Evolutionary conservation across 2,888 invertebrate species (phyloP).

Genomic region (Heliothis peltigera): DNA sequence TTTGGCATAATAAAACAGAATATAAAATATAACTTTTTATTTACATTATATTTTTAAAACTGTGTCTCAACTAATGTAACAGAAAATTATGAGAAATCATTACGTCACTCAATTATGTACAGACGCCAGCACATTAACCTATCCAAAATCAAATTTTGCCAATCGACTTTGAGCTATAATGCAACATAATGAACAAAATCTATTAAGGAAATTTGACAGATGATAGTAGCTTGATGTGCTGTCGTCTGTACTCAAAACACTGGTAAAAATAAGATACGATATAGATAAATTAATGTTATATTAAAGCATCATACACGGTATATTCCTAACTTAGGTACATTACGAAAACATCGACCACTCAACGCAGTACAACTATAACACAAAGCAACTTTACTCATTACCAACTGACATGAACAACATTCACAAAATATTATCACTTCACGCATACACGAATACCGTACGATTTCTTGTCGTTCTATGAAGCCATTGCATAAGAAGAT

Average conservation of each 20-base stretch:
- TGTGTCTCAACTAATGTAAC: background rate
- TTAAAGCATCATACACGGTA: background rate
- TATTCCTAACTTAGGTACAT: background rate
- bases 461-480: slow-evolving; percentile 25
- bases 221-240: too few species aligned
- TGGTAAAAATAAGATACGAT: too few species aligned
- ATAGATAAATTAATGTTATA: too few species aligned
- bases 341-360: background rate
- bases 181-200: too few species aligned
- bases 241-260: too few species aligned
- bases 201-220: too few species aligned
- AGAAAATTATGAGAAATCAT: too few species aligned
- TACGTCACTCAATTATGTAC: too few species aligned
- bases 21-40: background rate
- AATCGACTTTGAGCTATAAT: too few species aligned
- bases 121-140: too few species aligned
- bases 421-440: slow-evolving; percentile 54
- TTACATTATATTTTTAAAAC: slow-evolving; percentile 3
- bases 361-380: slow-evolving; percentile 16
- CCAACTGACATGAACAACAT: slow-evolving; percentile 30
- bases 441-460: slow-evolving; percentile 28
- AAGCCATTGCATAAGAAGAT: background rate
- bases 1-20: background rate
- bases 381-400: slow-evolving; percentile 31
- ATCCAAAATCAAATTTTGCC: too few species aligned